Evolutionary conservation across 2,797 vertebrate genomes (phyloP), one percentile per base, ranked within the genome.

Genomic region (Labroides dimidiatus): DNA sequence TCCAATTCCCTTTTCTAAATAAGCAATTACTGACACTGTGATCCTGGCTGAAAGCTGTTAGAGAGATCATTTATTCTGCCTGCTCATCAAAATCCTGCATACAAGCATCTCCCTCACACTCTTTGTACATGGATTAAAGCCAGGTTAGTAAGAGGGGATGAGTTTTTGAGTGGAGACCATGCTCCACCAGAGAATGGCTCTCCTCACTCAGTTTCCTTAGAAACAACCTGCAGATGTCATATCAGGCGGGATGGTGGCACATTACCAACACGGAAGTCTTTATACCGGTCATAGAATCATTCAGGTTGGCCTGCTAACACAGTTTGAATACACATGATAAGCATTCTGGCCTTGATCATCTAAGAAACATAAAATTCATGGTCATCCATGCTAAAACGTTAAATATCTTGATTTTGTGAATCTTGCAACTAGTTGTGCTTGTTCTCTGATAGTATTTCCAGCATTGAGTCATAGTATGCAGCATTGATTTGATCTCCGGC

Each of bases 41-140:
- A 6, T 27, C 24, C 24, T 27, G 24, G 24, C 24, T 27, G 24
- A 27, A 27, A 27, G 24, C 39, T n/a, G 14, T 33, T 41, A 19
- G 20, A 3, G 49, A 73, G n/a, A 42, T 47, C 1, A 19, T 69
- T 27, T 48, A 43, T 65, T 56, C 27, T 36, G n/a, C 15, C 39
- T 51, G 24, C 8, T 30, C 43, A 30, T 27, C 36, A 62, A 60
- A 56, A n/a, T 0, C 15, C 45, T 41, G 9, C 37, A 10, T 47
- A 16, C 12, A 42, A 56, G 0, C 27, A 56, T n/a, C 24, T 52
- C 15, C 52, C 20, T 23, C 37, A n/a, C 42, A 61, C 14, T 64
- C 14, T 37, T 42, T 44, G 37, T 23, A 39, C 15, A 21, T 19
- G 37, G 49, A 71, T 64, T 59, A 33, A 10, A 0, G 4, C 20